Base-by-base conservation (phyloP, 2,797 vertebrate species). In the Remorina albescens region DNA sequence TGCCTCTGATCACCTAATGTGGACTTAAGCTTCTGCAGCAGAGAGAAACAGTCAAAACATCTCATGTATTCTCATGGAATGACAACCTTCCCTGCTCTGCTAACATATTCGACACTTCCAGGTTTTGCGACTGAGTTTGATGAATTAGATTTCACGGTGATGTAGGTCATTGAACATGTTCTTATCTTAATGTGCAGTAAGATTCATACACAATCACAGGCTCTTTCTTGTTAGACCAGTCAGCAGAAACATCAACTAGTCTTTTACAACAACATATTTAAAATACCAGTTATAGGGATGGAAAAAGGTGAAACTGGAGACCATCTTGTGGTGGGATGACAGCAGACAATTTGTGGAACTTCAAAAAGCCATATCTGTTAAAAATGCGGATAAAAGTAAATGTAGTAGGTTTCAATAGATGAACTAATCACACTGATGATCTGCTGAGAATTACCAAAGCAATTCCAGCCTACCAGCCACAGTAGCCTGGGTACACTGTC, bases 1-100 rank as follows among this genome's bases (percentile, higher is more conserved):
- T 86, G 81, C 80, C 77, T 81, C 82, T 49, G 78, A 83, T 88
- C 71, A 71, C 71, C 63, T 71, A 18, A 62, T 58, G 78, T 64
- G 64, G 76, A 84, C 62, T 76, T 76, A 76, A 87, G 70, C 82
- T 82, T 85, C 54, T 9, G 4, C 54, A 76, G 72, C 47, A 71
- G 63, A 34, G 41, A 74, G 73, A 57, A 23, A 56, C 46, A 44
- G 30, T 75, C 18, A 18, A 25, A 56, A 56, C 32, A 32, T 58
- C 23, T 51, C 57, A 63, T 68, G 57, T 12, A 51, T 57, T 50
- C 23, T 68, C 28, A 51, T 18, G 53, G n/a, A 63, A 54, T 51
- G 32, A 53, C 56, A 39, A 19, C 54, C 50, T 44, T 57, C n/a
- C 13, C 44, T 19, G 37, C 60, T 58, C 28, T 8, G 23, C 4